Base-by-base conservation (phyloP, 2,113 vertebrate genomes). In the Rhegmatorhina hoffmannsi region DNA sequence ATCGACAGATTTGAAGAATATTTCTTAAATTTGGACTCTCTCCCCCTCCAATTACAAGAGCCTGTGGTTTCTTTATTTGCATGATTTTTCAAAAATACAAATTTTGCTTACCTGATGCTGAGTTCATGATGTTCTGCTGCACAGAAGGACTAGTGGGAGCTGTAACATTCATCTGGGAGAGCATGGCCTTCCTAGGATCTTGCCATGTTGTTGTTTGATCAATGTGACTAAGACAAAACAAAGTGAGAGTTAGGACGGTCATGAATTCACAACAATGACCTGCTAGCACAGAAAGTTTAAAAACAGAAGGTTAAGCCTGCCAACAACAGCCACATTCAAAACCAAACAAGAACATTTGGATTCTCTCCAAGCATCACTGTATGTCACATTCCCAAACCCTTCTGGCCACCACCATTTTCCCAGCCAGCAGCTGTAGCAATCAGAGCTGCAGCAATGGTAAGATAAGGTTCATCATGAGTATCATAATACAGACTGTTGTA, bases 181-280 rank as follows among this genome's bases (percentile, higher is more conserved):
- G 98, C 97, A 99, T 98, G 78, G 99, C 98, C 97, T 99, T 99
- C 91, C 99, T 98, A 82, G 99, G 99, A 95, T 99, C 99, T 93
- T 99, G 99, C 99, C 99, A 99, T 94, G 99, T 99, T 91, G 99
- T 99, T 44, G 99, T 98, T 97, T 99, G 99, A 97, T 99, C 99
- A 43, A 99, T 98, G 97, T 99, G 99, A 97, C 99, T 99, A 89
- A 36, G 69, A 98, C 33, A 95, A 95, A 97, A 97, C 64, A 98
- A 95, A 97, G 17, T 7, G 6, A 33, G 50, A 52, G 60, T 98
- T 94, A 98, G 94, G 63, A 93, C 38, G 86, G 62, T 70, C 15
- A 86, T 10, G 34, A n/a, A 77, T 62, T 78, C 72, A 78, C 76
- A 95, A 56, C 24, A 95, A 70, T 2, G 52, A 75, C 50, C 82